Evolutionary conservation across 2,888 invertebrate genomes (phyloP), one percentile per base, ranked within the genome.

Genomic region (Malthinus seriepunctatus): DNA sequence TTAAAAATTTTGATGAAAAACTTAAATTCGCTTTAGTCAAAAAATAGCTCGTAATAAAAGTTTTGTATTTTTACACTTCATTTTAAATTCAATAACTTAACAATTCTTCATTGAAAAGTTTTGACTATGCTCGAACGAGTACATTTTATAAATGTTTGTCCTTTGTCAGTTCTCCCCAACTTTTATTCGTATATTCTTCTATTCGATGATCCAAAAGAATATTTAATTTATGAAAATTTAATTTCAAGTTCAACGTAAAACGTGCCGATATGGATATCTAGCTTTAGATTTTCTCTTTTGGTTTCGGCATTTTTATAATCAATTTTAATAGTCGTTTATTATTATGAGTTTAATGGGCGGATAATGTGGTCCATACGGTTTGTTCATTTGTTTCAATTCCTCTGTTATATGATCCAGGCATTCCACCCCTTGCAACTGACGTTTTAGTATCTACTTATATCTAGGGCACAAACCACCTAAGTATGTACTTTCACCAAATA

Each of bases 81-180:
- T 32, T 12, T 42, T 8, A 48, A 34, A 48, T 34, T 49, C 48
- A 37, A 31, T 8, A 11, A 35, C 15, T 49, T 34, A 37, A 31
- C 4, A 11, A 35, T 23, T 31, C 31, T 46, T 8, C 32, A 46
- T 46, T 46, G 23, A 14, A 46, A 23, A 46, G 32, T 46, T 46
- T 32, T 32, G 32, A 10, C 12, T n/a, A 37, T 46, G 52, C 52
- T 45, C 46, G 52, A 10, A 10, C 37, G 6, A 34, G 15, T 44
- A 11, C 37, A 46, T 52, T 52, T 52, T 52, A 52, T 32, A 46
- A 52, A 52, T 52, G 52, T 38, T 38, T 46, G 52, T 45, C 37
- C 51, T 32, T 37, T 37, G 52, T 38, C 52, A 45, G 46, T 38
- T 52, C 46, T 46, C 14, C 14, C n/a, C 45, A 44, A 42, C 35